Base-by-base conservation (phyloP, 30 jellyfish, hydroid and myxozoan species). In the Mastigias papua region DNA sequence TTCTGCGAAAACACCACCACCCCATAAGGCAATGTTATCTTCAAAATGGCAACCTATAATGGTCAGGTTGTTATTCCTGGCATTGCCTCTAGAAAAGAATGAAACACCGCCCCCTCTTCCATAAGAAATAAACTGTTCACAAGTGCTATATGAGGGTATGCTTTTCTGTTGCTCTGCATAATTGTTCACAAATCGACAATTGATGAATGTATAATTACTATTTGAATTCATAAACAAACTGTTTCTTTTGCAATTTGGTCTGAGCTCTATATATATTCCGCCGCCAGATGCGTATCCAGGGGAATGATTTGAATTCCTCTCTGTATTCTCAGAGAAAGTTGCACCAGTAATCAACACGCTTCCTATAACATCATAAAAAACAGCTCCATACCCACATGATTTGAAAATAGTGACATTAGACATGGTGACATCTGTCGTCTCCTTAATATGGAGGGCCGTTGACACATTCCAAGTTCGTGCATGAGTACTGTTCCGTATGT, bases 61-160 rank as follows among this genome's bases (percentile, higher is more conserved):
- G 51, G 42, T 28, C 49, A 92, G 58, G n/a, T 16, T 42, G 67
- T 86, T 92, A 64, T 76, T 82, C 1, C 66, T 68, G n/a, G 95
- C 76, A 65, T 28, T 84, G 13, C 97, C 95, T 76, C 89, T 78
- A 0, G 77, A 21, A 48, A 82, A 37, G 33, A 51, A 67, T 8
- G 95, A 91, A 31, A 91, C 23, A 48, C 97, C 97, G 8, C 95
- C 97, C 46, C 97, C 97, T 75, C 92, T 83, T 37, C 97, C 97
- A 81, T 31, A 81, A 0, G 93, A 62, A n/a, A 89, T 42, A 54
- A 73, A 77, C 27, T 76, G 88, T 7, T 81, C 60, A 68, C 84
- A 76, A 27, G 7, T 42, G 48, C 82, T 48, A 16, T 58, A 10
- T 35, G 88, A 63, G 28, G 57, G 34, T 22, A 48, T 19, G 28